Evolutionary conservation across 2,888 invertebrate genomes (phyloP), one percentile per base, ranked within the genome.

Genomic region (Philonicus albiceps): DNA sequence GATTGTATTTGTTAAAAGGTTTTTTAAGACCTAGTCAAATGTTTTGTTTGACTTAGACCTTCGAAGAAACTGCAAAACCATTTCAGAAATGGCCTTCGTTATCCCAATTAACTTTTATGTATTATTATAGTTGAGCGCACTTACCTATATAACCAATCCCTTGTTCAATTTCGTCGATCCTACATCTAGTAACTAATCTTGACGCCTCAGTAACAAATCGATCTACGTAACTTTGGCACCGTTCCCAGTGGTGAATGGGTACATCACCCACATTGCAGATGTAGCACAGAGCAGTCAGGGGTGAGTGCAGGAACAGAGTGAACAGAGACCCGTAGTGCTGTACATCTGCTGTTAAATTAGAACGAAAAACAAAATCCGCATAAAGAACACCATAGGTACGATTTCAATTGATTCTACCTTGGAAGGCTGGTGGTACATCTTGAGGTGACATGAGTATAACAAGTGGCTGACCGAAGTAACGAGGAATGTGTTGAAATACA

Each of bases 241-340:
- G 95, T 91, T 98, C 97, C 98, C 98, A 98, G 90, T 96, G 95
- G 89, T 96, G 95, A 89, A 97, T 95, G 74, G 97, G 95, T 89
- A 98, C 95, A 90, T 95, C 97, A 89, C 95, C 95, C 88, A 98
- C 95, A 92, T 97, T 97, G 92, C 98, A 97, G 90, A 97, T 95
- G 92, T 96, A 96, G 93, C 98, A 98, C 91, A 98, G 95, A 88
- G 97, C 98, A 90, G 97, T 96, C 91, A 98, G 93, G 74, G 99
- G 98, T 90, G 97, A 96, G 93, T 98, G 98, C 89, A 99, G 95
- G 94, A 99, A 99, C 91, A 98, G 93, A 34, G 98, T 98, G 93
- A 99, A 98, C 89, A 99, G 93, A 90, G 96, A 98, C 88, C 98
- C 99, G 90, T 97, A 96, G 94, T 95, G 95, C 90, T 96, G 96